Percentiles rank a stretch among this genome's conserved stretches.
Evolutionary conservation across 2,797 vertebrate genomes (phyloP).

Genomic region (Halcyon leucocephala): DNA sequence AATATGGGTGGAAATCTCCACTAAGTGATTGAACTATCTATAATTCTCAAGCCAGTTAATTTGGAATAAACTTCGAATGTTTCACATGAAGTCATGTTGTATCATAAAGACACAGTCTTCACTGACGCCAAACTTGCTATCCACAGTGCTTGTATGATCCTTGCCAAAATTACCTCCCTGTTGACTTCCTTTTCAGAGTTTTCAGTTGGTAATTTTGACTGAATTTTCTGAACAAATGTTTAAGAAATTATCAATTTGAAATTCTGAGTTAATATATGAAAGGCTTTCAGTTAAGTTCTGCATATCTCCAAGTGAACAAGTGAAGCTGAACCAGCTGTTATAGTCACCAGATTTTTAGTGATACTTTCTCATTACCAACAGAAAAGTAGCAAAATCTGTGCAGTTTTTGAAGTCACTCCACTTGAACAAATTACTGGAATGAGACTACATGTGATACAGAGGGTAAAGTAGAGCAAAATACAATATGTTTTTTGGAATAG

Average conservation of each 20-base stretch:
- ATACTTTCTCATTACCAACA: neutral
- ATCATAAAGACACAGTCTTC: neutral
- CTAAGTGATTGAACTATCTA: neutral
- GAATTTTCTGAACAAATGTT: neutral
- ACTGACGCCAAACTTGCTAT: neutral
- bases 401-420: neutral
- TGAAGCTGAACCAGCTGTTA: slow-evolving; percentile 29
- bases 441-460: neutral
- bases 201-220: neutral
- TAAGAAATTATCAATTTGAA: neutral
- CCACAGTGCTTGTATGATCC: neutral
- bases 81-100: neutral
- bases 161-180: neutral
- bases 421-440: neutral
- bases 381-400: slow-evolving; percentile 20
- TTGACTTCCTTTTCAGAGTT: neutral
- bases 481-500: neutral
- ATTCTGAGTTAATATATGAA: neutral
- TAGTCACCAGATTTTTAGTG: neutral
- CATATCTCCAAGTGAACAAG: neutral
- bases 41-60: neutral
- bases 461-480: neutral
- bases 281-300: neutral
- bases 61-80: neutral
- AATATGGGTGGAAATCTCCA: neutral